A percentile compares a stretch with the other conserved stretches of the same genome.
phyloP scores from a whole-genome alignment of 2,113 vertebrate genomes.

The Camarhynchus parvulus region DNA sequence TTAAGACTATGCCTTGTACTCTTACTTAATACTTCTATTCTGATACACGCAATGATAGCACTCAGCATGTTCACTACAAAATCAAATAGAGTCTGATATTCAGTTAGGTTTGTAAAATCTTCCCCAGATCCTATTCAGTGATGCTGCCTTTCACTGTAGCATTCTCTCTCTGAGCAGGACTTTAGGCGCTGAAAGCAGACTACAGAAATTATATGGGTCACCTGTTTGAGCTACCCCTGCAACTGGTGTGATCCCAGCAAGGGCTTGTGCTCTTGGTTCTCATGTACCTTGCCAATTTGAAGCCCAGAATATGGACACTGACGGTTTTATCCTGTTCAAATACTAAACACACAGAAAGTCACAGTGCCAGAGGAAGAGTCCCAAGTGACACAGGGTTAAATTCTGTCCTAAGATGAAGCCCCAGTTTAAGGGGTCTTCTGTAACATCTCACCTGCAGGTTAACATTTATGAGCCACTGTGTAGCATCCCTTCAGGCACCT shows the following conservation, averaged over 20 bases:
- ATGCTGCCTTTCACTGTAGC: rapidly evolving
- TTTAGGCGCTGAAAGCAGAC: background rate
- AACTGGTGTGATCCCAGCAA: background rate
- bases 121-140: background rate
- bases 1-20: background rate
- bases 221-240: background rate
- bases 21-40: background rate
- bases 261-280: background rate
- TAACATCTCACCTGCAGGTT: background rate
- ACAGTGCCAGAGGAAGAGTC: background rate
- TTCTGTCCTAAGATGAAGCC: background rate
- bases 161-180: background rate
- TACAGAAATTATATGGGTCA: background rate
- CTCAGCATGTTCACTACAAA: background rate
- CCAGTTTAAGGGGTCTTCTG: background rate
- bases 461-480: background rate
- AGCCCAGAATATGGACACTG: background rate
- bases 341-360: background rate
- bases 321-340: background rate
- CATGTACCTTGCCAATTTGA: background rate
- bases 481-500: background rate
- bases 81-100: background rate
- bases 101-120: background rate
- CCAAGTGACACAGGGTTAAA: background rate
- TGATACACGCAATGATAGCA: background rate